These are phyloP conservation scores for Meiosimyza platycephala DNA, from an alignment of 2,888 invertebrate species.

Conservation along the genomic window DNA sequence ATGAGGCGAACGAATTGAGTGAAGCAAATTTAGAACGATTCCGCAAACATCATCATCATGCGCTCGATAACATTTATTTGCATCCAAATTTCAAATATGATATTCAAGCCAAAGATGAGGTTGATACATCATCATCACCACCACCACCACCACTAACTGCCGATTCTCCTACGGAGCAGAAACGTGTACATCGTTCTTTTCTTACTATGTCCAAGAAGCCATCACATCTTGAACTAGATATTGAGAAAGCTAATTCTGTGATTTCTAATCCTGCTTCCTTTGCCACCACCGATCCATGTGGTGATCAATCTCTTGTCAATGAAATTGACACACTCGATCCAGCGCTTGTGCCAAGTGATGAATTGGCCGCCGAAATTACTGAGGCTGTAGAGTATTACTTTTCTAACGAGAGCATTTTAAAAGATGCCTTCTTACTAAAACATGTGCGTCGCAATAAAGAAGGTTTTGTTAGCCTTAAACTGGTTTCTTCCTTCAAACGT, in stretches of 20 bases:
- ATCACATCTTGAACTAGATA: constrained; percentile 39
- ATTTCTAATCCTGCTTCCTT: constrained; percentile 36
- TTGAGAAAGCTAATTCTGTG: constrained; percentile 29
- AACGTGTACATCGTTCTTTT: constrained; percentile 58
- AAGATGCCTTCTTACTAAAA: constrained; percentile 94
- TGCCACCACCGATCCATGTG: constrained; percentile 26
- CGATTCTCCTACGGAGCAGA: constrained; percentile 53
- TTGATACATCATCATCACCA: constrained; percentile 52
- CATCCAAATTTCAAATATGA: constrained; percentile 59
- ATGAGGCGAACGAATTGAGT: constrained; percentile 51
- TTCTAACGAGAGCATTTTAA: constrained; percentile 93
- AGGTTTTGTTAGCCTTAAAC: constrained; percentile 93
- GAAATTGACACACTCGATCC: constrained; percentile 64
- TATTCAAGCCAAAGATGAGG: constrained; percentile 33
- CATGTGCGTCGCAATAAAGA: constrained; percentile 95
- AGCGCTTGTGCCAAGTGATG: constrained; percentile 75
- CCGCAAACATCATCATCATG: constrained; percentile 52
- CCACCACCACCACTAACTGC: constrained; percentile 51
- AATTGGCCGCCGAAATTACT: constrained; percentile 81
- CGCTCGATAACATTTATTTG: constrained; percentile 59
- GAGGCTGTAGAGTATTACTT: constrained; percentile 96
- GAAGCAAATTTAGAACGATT: constrained; percentile 63
- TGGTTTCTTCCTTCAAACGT: constrained; percentile 94
- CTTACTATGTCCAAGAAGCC: constrained; percentile 55
- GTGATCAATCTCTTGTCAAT: constrained; percentile 47